phyloP scores from a whole-genome alignment of 2,888 invertebrate genomes.

The Altica lythri region DNA sequence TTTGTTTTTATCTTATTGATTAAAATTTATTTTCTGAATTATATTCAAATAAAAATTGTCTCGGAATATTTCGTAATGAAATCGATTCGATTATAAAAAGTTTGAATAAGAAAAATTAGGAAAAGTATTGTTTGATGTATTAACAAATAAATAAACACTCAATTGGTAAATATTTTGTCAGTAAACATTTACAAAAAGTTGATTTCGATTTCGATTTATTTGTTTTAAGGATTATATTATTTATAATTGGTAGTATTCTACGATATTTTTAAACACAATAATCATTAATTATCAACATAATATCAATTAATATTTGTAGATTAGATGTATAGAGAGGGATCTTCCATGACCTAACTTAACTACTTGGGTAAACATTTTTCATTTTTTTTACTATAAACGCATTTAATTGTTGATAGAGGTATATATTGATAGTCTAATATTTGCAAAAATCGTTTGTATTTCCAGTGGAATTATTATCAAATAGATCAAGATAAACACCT shows the following conservation, averaged over 20 bases:
- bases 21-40: too few relatives aligned
- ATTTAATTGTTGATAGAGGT: slow-evolving; percentile 2
- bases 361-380: slow-evolving; percentile 36
- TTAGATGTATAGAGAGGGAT: slow-evolving; percentile 32
- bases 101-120: slow-evolving; percentile 6
- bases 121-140: slow-evolving; percentile 14
- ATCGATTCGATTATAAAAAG: too few relatives aligned
- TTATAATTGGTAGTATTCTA: slow-evolving; percentile 35
- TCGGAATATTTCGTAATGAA: too few relatives aligned
- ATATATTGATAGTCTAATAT: slow-evolving; percentile 51
- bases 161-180: slow-evolving; percentile 41
- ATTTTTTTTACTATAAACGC: slow-evolving; percentile 27
- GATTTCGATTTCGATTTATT: slow-evolving; percentile 39
- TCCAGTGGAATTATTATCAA: slow-evolving; percentile 50
- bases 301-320: slow-evolving; percentile 38
- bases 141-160: slow-evolving; percentile 31
- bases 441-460: slow-evolving; percentile 49
- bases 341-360: slow-evolving; percentile 36
- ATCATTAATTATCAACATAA: slow-evolving; percentile 36
- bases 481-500: too few relatives aligned
- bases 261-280: slow-evolving; percentile 37
- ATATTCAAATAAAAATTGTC: too few relatives aligned
- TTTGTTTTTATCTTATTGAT: too few relatives aligned
- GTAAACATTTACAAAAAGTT: slow-evolving; percentile 40
- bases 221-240: slow-evolving; percentile 40